These are phyloP conservation scores for Coregonus clupeaformis DNA, from an alignment of 2,113 vertebrate genomes.

Conservation along the genomic window DNA sequence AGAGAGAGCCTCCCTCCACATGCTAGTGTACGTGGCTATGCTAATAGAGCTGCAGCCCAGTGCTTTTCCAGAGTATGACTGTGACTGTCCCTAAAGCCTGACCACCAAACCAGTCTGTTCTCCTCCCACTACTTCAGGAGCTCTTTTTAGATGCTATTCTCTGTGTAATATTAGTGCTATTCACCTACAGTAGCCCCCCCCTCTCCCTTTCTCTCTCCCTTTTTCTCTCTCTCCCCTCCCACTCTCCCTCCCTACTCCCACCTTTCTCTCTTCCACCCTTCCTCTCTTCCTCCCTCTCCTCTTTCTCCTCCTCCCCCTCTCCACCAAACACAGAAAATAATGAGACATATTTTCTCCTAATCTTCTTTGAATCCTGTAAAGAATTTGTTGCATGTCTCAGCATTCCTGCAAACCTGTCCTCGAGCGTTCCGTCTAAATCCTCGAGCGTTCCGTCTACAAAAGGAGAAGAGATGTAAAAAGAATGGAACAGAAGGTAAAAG, in stretches of 20 bases:
- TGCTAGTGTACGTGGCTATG: slow-evolving; percentile 6
- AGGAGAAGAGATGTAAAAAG: neutral
- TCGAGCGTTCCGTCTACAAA: neutral
- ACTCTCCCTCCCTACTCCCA: neutral
- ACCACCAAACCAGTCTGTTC: neutral
- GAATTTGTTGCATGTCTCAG: neutral
- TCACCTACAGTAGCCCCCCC: neutral
- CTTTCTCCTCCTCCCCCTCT: neutral
- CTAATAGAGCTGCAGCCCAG: slow-evolving; percentile 22
- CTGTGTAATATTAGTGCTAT: slow-evolving; percentile 11
- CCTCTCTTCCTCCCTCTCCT: neutral
- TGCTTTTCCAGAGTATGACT: neutral
- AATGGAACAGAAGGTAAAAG: slow-evolving; percentile 8
- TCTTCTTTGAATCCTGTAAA: neutral
- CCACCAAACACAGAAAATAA: slow-evolving; percentile 5
- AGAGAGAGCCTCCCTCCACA: neutral
- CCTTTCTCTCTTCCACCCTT: neutral
- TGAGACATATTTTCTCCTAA: neutral
- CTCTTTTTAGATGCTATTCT: neutral
- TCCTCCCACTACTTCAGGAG: neutral
- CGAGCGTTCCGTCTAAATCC: too few species aligned
- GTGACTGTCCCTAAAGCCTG: slow-evolving; percentile 6
- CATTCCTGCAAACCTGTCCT: neutral
- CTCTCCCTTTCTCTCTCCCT: neutral
- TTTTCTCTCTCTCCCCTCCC: slow-evolving; percentile 5